These are phyloP conservation scores for Corydoras sp. DNA, from an alignment of 2,113 vertebrate species.

Conservation along the genomic window DNA sequence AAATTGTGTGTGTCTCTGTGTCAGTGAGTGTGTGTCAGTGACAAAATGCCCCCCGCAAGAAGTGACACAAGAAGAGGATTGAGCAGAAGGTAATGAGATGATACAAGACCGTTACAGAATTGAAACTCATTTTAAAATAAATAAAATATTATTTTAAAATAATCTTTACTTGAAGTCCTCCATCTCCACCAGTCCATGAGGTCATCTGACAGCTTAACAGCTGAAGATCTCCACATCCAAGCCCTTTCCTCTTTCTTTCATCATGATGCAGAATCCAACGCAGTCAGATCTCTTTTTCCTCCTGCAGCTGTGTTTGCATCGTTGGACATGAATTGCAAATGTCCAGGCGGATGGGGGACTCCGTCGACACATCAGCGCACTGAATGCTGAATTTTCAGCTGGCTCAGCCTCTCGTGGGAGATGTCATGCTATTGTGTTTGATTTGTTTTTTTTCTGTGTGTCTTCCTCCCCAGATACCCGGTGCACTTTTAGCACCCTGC, in stretches of 20 bases:
- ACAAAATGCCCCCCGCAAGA: no score
- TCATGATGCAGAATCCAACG: background rate
- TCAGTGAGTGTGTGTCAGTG: no score
- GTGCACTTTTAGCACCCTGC: background rate
- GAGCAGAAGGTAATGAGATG: no score
- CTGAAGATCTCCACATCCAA: background rate
- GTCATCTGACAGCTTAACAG: background rate
- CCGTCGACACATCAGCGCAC: background rate
- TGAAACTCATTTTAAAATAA: no score
- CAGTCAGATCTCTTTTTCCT: background rate
- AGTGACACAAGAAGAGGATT: no score
- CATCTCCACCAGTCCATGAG: background rate
- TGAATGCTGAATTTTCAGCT: conserved; percentile 13
- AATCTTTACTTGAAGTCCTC: no score
- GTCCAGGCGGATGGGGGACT: background rate
- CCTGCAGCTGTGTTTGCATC: background rate
- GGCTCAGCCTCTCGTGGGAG: conserved; percentile 29
- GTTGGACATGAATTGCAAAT: background rate
- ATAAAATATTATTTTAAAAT: no score
- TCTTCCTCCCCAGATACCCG: conserved; percentile 13
- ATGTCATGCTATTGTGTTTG: conserved; percentile 36
- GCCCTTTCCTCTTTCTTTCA: background rate
- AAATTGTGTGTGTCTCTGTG: no score
- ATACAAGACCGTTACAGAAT: no score
- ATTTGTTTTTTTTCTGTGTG: conserved; percentile 14